Conservation (phyloP, 2,113 vertebrate species). For the Myanophis thanlyinensis region DNA sequence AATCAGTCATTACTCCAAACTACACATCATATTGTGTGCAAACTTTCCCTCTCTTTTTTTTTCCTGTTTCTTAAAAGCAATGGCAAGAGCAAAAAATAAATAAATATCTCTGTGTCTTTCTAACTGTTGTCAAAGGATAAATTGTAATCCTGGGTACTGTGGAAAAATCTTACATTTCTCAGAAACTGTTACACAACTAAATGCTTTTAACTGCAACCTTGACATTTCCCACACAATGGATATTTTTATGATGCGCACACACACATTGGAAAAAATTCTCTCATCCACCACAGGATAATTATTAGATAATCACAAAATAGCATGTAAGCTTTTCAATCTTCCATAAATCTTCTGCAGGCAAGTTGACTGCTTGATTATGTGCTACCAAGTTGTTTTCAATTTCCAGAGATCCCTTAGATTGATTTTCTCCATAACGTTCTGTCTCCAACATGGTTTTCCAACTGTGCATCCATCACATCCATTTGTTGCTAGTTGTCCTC, state of each 20-base stretch:
- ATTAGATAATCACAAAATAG: background rate
- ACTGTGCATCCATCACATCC: background rate
- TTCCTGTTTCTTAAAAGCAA: background rate
- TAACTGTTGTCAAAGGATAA: background rate
- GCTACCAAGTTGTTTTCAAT: background rate
- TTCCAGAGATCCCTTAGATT: background rate
- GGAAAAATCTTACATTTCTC: background rate
- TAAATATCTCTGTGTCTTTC: background rate
- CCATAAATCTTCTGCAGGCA: background rate
- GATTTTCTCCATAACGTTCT: background rate
- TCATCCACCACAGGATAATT: background rate
- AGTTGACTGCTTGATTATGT: background rate
- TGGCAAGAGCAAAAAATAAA: background rate
- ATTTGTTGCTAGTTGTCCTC: background rate
- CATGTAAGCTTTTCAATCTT: background rate
- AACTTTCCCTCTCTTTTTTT: background rate
- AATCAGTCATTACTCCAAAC: background rate
- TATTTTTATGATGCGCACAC: background rate
- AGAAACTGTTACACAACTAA: background rate
- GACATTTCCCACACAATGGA: background rate
- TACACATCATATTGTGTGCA: background rate
- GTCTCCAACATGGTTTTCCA: background rate
- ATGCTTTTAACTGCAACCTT: background rate
- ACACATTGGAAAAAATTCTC: background rate
- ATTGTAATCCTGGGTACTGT: background rate